Evolutionary conservation across 2,888 invertebrate genomes (phyloP).

Genomic region (Macrophya annulata): DNA sequence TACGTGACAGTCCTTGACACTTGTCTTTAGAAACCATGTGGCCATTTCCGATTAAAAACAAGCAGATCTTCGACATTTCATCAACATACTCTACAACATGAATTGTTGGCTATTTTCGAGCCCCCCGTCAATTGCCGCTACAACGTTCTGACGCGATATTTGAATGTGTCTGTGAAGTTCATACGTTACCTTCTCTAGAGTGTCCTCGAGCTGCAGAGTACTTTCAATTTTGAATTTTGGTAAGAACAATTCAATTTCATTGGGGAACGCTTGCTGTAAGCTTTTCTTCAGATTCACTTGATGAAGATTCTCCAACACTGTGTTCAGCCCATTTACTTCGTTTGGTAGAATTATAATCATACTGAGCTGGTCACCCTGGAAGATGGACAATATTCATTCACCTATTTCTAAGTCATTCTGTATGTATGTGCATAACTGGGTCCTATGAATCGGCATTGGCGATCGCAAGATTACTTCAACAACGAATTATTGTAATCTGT

Average conservation of each 20-base stretch:
- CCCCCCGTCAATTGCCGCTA: neutral
- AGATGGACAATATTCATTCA: neutral
- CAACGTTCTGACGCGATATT: neutral
- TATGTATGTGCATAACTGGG: too few relatives aligned
- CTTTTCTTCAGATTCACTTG: constrained; percentile 71
- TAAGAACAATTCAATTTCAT: constrained; percentile 85
- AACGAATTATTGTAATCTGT: neutral
- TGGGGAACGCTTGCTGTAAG: neutral
- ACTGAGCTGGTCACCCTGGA: constrained; percentile 84
- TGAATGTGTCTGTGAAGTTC: neutral
- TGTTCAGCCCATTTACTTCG: constrained; percentile 82
- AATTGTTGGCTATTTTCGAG: neutral
- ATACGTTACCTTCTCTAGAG: constrained; percentile 84
- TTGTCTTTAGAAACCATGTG: too few relatives aligned
- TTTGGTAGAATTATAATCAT: constrained; percentile 90
- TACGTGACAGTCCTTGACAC: too few relatives aligned
- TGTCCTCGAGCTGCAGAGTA: constrained; percentile 84
- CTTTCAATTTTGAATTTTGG: constrained; percentile 92
- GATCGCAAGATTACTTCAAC: neutral
- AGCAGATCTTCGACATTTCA: neutral
- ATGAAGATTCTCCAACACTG: constrained; percentile 19
- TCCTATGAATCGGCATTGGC: neutral
- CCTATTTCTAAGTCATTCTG: neutral
- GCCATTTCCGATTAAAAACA: neutral
- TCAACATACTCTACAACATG: neutral